phyloP scores from a whole-genome alignment of 1,140 invertebrate species.

The Hycleus cichorii region DNA sequence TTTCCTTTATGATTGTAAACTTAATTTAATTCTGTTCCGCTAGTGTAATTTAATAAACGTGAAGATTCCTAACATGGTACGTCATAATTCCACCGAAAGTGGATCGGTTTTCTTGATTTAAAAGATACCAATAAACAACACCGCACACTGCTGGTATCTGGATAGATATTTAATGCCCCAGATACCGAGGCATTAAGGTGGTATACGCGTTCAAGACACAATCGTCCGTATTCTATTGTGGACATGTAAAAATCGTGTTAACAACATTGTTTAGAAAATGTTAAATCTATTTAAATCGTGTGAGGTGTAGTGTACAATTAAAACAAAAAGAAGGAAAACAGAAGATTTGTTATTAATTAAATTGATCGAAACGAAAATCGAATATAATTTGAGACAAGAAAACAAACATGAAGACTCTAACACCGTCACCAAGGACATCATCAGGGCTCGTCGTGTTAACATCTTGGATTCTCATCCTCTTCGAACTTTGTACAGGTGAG shows the following conservation, averaged over 20 bases:
- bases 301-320: constrained; percentile 19
- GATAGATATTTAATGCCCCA: constrained; percentile 21
- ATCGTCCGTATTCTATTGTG: constrained; percentile 5
- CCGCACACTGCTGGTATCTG: constrained; percentile 15
- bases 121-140: constrained; percentile 2
- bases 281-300: constrained; percentile 7
- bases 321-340: neutral
- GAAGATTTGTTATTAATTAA: neutral
- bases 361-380: no score
- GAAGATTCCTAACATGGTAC: constrained; percentile 12
- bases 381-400: no score
- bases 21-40: constrained; percentile 16
- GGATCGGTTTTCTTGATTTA: constrained; percentile 14
- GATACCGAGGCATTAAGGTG: constrained; percentile 20
- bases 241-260: constrained; percentile 8
- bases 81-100: constrained; percentile 8
- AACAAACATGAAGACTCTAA: constrained; percentile 16
- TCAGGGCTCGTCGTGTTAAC: constrained; percentile 21
- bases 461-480: constrained; percentile 26
- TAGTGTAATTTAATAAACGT: constrained; percentile 16
- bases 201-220: constrained; percentile 2
- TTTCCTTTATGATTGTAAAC: constrained; percentile 17
- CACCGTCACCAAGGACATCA: constrained; percentile 13
- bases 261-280: constrained; percentile 5
- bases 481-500: constrained; percentile 31